Percentiles rank a stretch among this genome's conserved stretches.
phyloP scores from a whole-genome alignment of 2,113 vertebrate species.

The Octodon degus region DNA sequence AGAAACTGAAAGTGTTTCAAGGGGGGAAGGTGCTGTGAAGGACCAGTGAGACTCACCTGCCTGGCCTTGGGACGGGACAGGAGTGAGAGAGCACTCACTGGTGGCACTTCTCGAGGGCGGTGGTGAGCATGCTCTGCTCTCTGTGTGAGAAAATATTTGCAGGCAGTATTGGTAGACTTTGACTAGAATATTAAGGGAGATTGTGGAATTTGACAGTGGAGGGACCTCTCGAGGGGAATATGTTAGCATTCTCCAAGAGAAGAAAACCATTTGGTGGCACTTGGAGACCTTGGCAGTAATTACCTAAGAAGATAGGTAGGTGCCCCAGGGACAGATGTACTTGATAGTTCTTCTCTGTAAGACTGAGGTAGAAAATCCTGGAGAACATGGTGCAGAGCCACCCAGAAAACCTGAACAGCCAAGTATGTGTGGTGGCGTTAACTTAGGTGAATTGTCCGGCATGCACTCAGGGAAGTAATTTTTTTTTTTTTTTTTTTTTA shows the following conservation, averaged over 20 bases:
- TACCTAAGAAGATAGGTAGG: constrained; percentile 6
- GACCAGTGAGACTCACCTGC: neutral
- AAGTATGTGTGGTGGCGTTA: neutral
- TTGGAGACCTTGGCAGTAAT: neutral
- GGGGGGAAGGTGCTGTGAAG: constrained; percentile 1
- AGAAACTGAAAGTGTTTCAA: constrained; percentile 16
- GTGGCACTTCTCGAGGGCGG: neutral
- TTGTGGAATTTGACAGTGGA: neutral
- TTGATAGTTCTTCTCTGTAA: neutral
- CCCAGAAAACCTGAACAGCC: neutral
- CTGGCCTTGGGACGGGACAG: neutral
- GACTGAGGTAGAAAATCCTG: neutral
- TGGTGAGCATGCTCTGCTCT: neutral
- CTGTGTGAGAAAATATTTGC: constrained; percentile 19
- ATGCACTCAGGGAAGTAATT: neutral
- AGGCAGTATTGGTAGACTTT: neutral
- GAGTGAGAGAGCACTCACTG: neutral
- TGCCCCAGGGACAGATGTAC: neutral
- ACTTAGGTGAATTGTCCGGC: neutral
- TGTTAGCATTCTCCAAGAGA: neutral
- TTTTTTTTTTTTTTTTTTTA: no score
- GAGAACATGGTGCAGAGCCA: neutral
- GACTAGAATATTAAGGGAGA: neutral
- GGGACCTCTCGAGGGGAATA: neutral
- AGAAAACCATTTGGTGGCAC: neutral